phyloP scores from a whole-genome alignment of 2,797 vertebrate genomes.

The Notolabrus celidotus region DNA sequence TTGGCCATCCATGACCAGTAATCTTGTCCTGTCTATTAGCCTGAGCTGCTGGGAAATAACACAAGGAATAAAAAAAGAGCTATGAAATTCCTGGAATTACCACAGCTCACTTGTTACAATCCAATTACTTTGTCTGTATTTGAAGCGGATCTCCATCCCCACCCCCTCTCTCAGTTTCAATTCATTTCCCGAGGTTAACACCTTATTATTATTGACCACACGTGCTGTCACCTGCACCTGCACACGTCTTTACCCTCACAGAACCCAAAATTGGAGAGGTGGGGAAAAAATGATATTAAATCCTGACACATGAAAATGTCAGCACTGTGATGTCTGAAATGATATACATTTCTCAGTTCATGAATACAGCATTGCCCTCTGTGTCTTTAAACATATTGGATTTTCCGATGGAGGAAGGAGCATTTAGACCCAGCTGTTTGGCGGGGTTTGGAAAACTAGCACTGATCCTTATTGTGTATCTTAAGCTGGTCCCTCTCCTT shows the following conservation, averaged over 20 bases:
- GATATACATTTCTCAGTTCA: slow-evolving; percentile 54
- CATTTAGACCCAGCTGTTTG: slow-evolving; percentile 54
- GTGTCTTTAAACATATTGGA: slow-evolving; percentile 52
- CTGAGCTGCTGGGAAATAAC: slow-evolving; percentile 67
- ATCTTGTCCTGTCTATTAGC: slow-evolving; percentile 65
- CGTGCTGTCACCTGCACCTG: slow-evolving; percentile 40
- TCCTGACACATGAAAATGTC: slow-evolving; percentile 59
- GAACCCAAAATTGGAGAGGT: slow-evolving; percentile 34
- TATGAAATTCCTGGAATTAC: slow-evolving; percentile 68
- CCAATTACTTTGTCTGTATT: slow-evolving; percentile 79
- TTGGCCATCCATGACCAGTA: slow-evolving; percentile 67
- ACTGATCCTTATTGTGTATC: slow-evolving; percentile 56
- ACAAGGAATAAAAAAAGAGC: slow-evolving; percentile 54
- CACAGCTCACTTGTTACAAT: slow-evolving; percentile 72
- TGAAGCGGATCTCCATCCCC: slow-evolving; percentile 49
- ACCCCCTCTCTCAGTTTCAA: slow-evolving; percentile 44
- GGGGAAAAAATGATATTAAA: slow-evolving; percentile 21
- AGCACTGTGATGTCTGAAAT: slow-evolving; percentile 52
- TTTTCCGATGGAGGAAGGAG: slow-evolving; percentile 45
- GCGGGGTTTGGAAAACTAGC: slow-evolving; percentile 53
- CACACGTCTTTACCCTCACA: slow-evolving; percentile 31
- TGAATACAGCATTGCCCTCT: slow-evolving; percentile 34
- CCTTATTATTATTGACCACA: slow-evolving; percentile 68
- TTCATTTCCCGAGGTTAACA: slow-evolving; percentile 71
- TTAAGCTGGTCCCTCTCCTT: slow-evolving; percentile 52